These are phyloP conservation scores for Synergus gifuensis DNA, from an alignment of 2,888 invertebrate genomes.

Conservation along the genomic window DNA sequence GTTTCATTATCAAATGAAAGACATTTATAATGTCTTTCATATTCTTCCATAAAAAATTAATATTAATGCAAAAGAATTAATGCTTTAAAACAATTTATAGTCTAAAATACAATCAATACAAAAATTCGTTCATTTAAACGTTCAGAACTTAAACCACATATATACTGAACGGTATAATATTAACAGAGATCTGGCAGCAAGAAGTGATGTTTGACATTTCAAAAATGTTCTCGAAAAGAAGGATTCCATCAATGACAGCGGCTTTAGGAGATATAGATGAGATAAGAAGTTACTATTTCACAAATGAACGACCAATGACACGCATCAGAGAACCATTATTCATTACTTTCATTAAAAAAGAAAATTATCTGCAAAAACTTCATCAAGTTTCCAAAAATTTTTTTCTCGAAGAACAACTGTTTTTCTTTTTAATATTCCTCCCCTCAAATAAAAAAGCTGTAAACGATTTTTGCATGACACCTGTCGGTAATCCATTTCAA, in stretches of 20 bases:
- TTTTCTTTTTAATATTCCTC: background rate
- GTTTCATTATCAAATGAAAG: too few relatives aligned
- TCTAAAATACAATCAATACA: too few relatives aligned
- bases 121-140: too few relatives aligned
- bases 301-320: background rate
- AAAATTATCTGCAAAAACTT: background rate
- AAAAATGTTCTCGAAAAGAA: background rate
- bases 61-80: too few relatives aligned
- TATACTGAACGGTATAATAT: background rate
- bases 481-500: background rate
- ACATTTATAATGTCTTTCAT: too few relatives aligned
- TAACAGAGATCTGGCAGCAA: background rate
- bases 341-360: background rate
- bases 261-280: background rate
- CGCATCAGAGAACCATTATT: background rate
- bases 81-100: too few relatives aligned
- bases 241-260: background rate
- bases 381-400: background rate
- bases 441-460: background rate
- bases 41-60: too few relatives aligned
- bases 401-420: background rate
- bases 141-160: too few relatives aligned
- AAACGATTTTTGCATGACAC: background rate
- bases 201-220: background rate
- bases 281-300: background rate